Conservation (phyloP, 1,140 invertebrate species). For the Tribolium madens region DNA sequence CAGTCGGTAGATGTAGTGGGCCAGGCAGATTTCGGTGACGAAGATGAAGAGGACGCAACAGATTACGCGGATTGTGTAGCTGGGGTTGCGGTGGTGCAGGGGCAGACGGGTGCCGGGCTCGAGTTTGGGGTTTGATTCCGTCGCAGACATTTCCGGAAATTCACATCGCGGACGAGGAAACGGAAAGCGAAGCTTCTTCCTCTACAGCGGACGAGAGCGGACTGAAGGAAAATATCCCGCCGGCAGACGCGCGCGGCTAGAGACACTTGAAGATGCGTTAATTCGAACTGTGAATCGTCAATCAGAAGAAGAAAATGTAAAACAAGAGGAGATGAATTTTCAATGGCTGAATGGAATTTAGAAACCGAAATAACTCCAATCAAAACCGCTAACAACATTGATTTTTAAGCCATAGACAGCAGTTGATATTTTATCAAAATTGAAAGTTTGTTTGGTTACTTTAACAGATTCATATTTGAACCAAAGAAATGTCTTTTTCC, state of each 20-base stretch:
- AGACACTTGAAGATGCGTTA: background rate
- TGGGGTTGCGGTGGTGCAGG: constrained; percentile 58
- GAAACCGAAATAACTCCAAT: too few species aligned
- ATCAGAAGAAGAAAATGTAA: background rate
- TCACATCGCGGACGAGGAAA: background rate
- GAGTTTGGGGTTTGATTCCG: background rate
- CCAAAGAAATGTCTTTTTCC: too few species aligned
- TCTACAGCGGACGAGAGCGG: background rate
- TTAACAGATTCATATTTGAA: too few species aligned
- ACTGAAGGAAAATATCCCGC: background rate
- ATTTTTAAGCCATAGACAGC: too few species aligned
- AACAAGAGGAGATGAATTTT: too few species aligned
- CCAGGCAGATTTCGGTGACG: constrained; percentile 62
- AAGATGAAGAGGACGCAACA: constrained; percentile 64
- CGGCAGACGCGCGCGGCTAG: background rate
- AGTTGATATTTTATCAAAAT: too few species aligned
- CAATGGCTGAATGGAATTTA: too few species aligned
- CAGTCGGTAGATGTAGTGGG: constrained; percentile 63
- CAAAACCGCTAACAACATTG: too few species aligned
- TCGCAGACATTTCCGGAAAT: background rate
- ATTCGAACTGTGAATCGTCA: background rate
- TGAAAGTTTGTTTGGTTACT: too few species aligned
- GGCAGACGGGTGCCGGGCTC: background rate
- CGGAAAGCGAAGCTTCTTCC: background rate
- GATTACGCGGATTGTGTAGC: constrained; percentile 62